These are phyloP conservation scores for Athalia cordata DNA, from an alignment of 2,888 invertebrate species.

Conservation along the genomic window DNA sequence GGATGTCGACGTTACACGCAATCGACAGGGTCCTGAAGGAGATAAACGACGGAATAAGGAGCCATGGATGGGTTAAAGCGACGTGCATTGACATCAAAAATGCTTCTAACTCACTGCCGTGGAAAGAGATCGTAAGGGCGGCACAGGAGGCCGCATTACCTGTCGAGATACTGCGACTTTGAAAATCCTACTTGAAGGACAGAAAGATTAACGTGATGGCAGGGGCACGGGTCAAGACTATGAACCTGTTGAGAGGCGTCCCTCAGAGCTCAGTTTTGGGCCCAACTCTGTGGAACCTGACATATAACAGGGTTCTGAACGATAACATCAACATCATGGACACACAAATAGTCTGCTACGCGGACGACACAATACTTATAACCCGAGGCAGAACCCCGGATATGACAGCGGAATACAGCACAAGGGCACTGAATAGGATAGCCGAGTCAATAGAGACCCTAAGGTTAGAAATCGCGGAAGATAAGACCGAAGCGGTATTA, in stretches of 20 bases:
- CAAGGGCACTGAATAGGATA: background rate
- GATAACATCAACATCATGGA: background rate
- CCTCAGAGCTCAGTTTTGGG: background rate
- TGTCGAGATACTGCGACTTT: background rate
- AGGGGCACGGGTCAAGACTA: background rate
- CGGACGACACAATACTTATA: background rate
- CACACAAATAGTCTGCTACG: background rate
- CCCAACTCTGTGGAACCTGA: background rate
- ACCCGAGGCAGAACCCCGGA: background rate
- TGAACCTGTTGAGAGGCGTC: background rate
- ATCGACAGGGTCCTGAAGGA: background rate
- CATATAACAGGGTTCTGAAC: background rate
- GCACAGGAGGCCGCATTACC: background rate
- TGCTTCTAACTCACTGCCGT: background rate
- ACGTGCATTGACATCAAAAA: background rate
- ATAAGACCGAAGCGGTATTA: background rate
- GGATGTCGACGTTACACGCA: background rate
- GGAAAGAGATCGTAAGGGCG: background rate
- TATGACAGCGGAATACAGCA: background rate
- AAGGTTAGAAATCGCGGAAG: background rate
- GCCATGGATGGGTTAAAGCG: background rate
- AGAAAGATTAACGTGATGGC: background rate
- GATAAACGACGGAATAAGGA: background rate
- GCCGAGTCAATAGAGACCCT: background rate
- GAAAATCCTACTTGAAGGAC: background rate